Evolutionary conservation across 2,888 invertebrate genomes (phyloP), one percentile per base, ranked within the genome.

Genomic region (Clusia tigrina): DNA sequence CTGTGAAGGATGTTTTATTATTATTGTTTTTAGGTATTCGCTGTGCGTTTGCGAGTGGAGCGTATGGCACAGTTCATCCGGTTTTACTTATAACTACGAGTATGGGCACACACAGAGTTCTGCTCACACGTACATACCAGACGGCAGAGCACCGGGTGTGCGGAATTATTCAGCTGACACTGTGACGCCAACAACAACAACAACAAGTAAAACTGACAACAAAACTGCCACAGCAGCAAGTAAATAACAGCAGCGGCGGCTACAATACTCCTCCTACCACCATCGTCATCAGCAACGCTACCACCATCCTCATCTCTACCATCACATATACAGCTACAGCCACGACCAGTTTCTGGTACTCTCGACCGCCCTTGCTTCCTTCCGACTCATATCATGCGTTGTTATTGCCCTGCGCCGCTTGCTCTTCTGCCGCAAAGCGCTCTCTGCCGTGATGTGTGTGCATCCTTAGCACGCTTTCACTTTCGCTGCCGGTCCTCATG

Each of bases 401-500:
- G 32, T 5, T 32, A 12, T 5, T 32, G 20, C 37, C 54, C 10
- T 32, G 32, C 32, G 32, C 12, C 32, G 32, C 32, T 9, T 32
- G 6, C 52, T 20, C 52, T 25, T 18, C 23, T 22, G 18, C 52
- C 18, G 52, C 15, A 15, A 6, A 9, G 32, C 32, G 46, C 18
- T 46, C n/a, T 5, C n/a, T n/a, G n/a, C n/a, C n/a, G n/a, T n/a
- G n/a, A n/a, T n/a, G n/a, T n/a, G n/a, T n/a, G n/a, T 12, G 32
- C 42, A 5, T 48, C 20, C 48, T 48, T 48, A 18, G 48, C 48
- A 20, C 20, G 59, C 59, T 60, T 60, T 60, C 42, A 59, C 53
- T 53, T 54, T 54, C 25, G 24, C 0, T 58, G 23, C 51, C 37
- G 37, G 66, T 63, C 65, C 71, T 67, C 63, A 64, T 64, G 62